phyloP scores from a whole-genome alignment of 2,888 invertebrate species.

The Parnassius orleans region DNA sequence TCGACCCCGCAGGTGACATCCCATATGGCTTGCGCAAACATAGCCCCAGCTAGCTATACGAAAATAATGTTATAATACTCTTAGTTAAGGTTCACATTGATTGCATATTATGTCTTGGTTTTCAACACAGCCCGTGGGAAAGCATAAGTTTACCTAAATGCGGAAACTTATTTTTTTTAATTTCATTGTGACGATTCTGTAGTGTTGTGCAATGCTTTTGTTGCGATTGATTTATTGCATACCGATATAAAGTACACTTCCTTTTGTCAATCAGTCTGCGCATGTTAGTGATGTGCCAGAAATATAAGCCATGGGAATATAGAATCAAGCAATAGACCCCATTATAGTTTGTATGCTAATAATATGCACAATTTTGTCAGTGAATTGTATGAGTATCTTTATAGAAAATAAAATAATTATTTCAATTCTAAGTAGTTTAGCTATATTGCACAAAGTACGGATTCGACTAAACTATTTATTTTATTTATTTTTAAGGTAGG shows the following conservation, averaged over 20 bases:
- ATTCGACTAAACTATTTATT: no score
- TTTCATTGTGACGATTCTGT: slow-evolving; percentile 43
- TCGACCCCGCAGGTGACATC: slow-evolving; percentile 73
- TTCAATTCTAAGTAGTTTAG: no score
- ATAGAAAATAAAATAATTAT: no score
- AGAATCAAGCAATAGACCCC: neutral
- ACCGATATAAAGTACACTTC: slow-evolving; percentile 34
- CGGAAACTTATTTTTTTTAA: slow-evolving; percentile 59
- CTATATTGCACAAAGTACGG: no score
- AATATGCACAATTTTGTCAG: neutral
- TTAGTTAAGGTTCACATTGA: slow-evolving; percentile 23
- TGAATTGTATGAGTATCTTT: no score
- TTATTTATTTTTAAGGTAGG: no score
- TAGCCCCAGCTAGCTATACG: neutral
- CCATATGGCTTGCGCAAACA: slow-evolving; percentile 43
- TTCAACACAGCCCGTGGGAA: slow-evolving; percentile 63
- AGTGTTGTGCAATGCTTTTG: slow-evolving; percentile 47
- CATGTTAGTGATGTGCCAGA: slow-evolving; percentile 33
- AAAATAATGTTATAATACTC: slow-evolving; percentile 28
- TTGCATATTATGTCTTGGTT: slow-evolving; percentile 22
- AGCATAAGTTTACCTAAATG: slow-evolving; percentile 56
- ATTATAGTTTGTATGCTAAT: neutral
- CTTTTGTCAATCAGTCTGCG: slow-evolving; percentile 36
- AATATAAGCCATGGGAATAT: slow-evolving; percentile 10
- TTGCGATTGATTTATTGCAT: slow-evolving; percentile 46